Conservation (phyloP, 2,888 invertebrate species). For the Morinoia aosen region DNA sequence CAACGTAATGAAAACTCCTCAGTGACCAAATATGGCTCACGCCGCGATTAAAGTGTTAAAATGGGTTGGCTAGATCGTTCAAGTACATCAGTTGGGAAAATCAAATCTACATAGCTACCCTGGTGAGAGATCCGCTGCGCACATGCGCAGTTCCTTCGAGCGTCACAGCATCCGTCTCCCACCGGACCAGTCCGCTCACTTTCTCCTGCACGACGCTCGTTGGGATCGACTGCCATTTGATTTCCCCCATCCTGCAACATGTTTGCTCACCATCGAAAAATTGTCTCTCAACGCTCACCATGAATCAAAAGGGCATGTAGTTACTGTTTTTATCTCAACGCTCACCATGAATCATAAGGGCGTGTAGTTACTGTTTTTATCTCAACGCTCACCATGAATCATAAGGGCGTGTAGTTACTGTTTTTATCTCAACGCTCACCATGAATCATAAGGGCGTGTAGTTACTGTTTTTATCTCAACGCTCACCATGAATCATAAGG, state of each 20-base stretch:
- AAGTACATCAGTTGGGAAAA: background rate
- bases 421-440: background rate
- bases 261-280: background rate
- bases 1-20: too few species aligned
- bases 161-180: constrained; percentile 36
- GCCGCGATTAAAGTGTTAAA: background rate
- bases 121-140: background rate
- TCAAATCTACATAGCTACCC: background rate
- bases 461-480: background rate
- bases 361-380: background rate
- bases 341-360: background rate
- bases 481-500: background rate
- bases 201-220: constrained; percentile 24
- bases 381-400: background rate
- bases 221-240: constrained; percentile 5
- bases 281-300: background rate
- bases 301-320: background rate
- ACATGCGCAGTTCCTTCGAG: constrained; percentile 14
- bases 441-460: background rate
- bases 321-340: background rate
- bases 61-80: background rate
- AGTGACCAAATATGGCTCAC: too few species aligned
- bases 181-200: background rate
- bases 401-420: background rate
- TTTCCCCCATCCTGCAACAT: constrained; percentile 15